phyloP scores from a whole-genome alignment of 2,888 invertebrate species.

The Cremastinae sp. region DNA sequence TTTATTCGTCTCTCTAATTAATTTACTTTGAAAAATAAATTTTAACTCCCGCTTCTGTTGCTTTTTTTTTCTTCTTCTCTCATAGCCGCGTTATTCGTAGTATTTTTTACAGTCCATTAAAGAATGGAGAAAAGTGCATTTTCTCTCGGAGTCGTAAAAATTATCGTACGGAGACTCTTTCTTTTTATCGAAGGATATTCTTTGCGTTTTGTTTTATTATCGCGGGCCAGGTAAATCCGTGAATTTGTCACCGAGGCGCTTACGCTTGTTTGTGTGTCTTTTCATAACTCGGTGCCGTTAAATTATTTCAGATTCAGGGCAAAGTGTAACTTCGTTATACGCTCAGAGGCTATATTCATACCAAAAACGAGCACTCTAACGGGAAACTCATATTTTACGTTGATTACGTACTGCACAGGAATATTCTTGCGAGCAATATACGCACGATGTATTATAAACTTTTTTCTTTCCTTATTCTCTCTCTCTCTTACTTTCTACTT shows the following conservation, averaged over 20 bases:
- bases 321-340: conserved; percentile 26
- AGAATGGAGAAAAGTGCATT: not conserved
- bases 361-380: conserved; percentile 14
- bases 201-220: not conserved
- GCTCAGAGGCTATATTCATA: not conserved
- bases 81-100: too few relatives aligned
- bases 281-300: conserved; percentile 2
- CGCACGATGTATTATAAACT: not conserved
- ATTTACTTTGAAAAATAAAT: too few relatives aligned
- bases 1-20: too few relatives aligned
- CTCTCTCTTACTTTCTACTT: too few relatives aligned
- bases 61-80: too few relatives aligned
- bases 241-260: not conserved
- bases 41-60: too few relatives aligned
- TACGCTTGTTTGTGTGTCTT: not conserved
- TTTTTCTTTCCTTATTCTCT: too few relatives aligned
- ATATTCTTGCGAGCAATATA: conserved; percentile 6
- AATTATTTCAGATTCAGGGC: conserved; percentile 33
- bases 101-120: too few relatives aligned
- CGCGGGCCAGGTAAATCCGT: conserved; percentile 8
- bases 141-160: not conserved
- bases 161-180: too few relatives aligned
- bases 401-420: conserved; percentile 15
- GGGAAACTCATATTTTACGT: conserved; percentile 27
- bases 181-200: too few relatives aligned